phyloP scores from a whole-genome alignment of 2,797 vertebrate genomes.

The Crax fasciolata region DNA sequence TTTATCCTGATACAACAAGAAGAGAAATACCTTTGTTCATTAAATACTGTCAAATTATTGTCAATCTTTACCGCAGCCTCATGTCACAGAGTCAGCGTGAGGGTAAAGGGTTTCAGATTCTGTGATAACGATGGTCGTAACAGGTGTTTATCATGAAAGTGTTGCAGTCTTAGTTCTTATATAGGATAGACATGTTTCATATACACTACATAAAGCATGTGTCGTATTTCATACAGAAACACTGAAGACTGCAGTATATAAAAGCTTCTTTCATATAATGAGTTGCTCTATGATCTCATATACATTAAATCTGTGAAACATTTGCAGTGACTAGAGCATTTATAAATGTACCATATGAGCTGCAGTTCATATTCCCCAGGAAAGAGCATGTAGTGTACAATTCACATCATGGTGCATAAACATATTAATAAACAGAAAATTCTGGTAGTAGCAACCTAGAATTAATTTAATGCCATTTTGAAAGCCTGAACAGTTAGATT shows the following conservation, averaged over 20 bases:
- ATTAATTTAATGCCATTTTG: neutral
- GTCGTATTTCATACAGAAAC: neutral
- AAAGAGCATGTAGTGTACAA: neutral
- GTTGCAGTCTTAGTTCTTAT: neutral
- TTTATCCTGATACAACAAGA: neutral
- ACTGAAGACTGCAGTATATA: neutral
- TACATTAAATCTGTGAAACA: constrained; percentile 32
- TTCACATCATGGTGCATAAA: neutral
- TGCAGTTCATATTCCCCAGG: neutral
- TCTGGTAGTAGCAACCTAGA: neutral
- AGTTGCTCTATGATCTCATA: constrained; percentile 36
- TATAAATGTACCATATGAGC: neutral
- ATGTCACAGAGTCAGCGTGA: neutral
- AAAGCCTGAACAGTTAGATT: neutral
- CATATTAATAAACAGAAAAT: neutral
- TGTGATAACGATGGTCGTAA: neutral
- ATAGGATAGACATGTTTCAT: neutral
- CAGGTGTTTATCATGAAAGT: neutral
- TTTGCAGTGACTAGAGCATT: neutral
- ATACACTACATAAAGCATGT: neutral
- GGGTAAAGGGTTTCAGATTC: neutral
- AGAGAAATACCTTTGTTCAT: neutral
- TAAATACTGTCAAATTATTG: neutral
- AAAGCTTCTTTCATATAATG: constrained; percentile 29
- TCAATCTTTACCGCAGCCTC: neutral